Percentiles rank a stretch among this genome's conserved stretches.
Conservation (phyloP, 1,140 invertebrate genomes). For the Sycobia sp. region DNA sequence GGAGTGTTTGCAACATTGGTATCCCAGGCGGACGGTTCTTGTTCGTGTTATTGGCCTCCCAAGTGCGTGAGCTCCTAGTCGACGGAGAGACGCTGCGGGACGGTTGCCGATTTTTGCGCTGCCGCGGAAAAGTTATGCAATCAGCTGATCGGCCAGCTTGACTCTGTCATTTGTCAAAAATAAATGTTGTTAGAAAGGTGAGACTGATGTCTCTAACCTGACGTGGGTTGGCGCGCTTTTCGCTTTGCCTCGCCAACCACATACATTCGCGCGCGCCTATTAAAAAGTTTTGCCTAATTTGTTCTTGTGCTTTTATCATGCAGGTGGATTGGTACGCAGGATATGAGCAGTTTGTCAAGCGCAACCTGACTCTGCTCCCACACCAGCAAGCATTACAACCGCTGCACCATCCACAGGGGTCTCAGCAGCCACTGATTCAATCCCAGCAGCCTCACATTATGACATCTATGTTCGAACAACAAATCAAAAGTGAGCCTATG, state of each 20-base stretch:
- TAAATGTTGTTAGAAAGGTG: constrained; percentile 48
- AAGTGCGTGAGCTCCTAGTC: background rate
- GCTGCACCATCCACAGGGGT: constrained; percentile 38
- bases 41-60: too few relatives aligned
- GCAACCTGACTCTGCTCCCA: constrained; percentile 64
- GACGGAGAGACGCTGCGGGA: background rate
- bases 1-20: too few relatives aligned
- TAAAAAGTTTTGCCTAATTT: background rate
- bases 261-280: background rate
- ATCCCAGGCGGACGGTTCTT: too few relatives aligned
- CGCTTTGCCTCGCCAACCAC: background rate
- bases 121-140: constrained; percentile 60
- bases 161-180: constrained; percentile 58
- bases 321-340: constrained; percentile 64
- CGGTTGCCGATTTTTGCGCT: constrained; percentile 29
- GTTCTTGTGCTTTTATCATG: constrained; percentile 1
- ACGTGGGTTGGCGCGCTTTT: constrained; percentile 35
- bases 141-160: constrained; percentile 58
- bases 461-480: constrained; percentile 70
- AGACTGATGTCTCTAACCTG: constrained; percentile 41
- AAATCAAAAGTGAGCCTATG: constrained; percentile 72
- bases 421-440: constrained; percentile 29
- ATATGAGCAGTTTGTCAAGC: constrained; percentile 65
- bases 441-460: constrained; percentile 42
- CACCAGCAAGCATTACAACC: constrained; percentile 50